Conservation (phyloP, 2,888 invertebrate genomes). For the Drosophila cyrtoloma region DNA sequence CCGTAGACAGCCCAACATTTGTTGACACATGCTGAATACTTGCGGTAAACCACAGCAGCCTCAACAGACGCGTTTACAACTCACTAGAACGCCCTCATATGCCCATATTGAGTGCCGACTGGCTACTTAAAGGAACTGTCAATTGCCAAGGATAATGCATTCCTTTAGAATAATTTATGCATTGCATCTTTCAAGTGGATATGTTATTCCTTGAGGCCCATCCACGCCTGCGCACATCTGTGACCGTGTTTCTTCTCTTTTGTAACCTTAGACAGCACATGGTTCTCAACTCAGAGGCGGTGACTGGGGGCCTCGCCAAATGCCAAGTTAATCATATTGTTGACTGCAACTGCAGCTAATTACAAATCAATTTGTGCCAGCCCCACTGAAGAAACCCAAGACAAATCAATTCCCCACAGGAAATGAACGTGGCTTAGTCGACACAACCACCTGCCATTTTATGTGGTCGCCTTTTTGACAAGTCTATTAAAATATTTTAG, state of each 20-base stretch:
- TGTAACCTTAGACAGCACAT: constrained; percentile 51
- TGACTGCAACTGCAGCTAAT: constrained; percentile 82
- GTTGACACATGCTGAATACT: constrained; percentile 67
- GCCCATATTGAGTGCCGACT: constrained; percentile 28
- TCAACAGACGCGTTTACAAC: constrained; percentile 63
- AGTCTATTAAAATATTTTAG: constrained; percentile 45
- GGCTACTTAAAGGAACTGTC: constrained; percentile 67
- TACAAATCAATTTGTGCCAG: constrained; percentile 83
- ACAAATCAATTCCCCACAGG: constrained; percentile 64
- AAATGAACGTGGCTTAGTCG: constrained; percentile 35
- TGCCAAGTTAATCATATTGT: constrained; percentile 70
- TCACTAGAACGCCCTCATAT: constrained; percentile 54
- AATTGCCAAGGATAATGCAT: constrained; percentile 64
- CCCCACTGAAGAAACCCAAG: constrained; percentile 47
- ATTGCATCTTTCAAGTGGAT: constrained; percentile 62
- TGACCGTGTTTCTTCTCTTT: neutral
- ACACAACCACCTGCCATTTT: constrained; percentile 42
- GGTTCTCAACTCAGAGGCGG: constrained; percentile 3
- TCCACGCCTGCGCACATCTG: constrained; percentile 72
- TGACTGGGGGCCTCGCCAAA: constrained; percentile 49
- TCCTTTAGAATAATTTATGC: constrained; percentile 63
- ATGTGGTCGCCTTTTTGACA: constrained; percentile 51
- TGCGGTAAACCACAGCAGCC: constrained; percentile 55
- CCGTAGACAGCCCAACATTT: constrained; percentile 49
- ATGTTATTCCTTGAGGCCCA: constrained; percentile 35